phyloP scores from a whole-genome alignment of 2,888 invertebrate genomes.

The Mythimna lalbum region DNA sequence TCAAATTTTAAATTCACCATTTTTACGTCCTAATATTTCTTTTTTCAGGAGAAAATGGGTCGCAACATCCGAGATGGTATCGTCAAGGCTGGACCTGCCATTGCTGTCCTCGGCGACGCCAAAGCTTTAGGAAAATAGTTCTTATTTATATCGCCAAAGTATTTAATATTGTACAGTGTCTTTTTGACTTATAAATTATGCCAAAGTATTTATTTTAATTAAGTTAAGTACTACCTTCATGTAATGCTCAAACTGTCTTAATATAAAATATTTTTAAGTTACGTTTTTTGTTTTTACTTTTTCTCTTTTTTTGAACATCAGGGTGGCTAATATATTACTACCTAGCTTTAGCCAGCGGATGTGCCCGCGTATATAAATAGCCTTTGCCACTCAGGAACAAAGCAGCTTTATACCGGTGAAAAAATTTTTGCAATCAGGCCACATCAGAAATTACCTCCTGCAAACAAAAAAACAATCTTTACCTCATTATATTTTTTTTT shows the following conservation, averaged over 20 bases:
- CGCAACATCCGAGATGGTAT: background rate
- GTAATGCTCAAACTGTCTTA: background rate
- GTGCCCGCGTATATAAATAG: too few relatives aligned
- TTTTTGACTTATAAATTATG: background rate
- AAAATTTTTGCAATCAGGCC: too few relatives aligned
- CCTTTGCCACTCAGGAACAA: too few relatives aligned
- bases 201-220: slow-evolving; percentile 2
- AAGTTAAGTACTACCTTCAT: background rate
- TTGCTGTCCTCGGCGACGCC: background rate
- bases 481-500: too few relatives aligned
- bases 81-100: background rate
- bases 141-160: background rate
- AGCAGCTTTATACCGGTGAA: too few relatives aligned
- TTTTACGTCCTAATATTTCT: background rate
- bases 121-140: slow-evolving; percentile 5
- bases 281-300: background rate
- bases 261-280: background rate
- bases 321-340: too few relatives aligned
- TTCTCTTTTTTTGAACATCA: background rate
- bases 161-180: background rate
- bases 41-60: background rate
- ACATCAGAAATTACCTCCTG: too few relatives aligned
- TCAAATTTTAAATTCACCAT: background rate
- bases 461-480: too few relatives aligned
- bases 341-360: too few relatives aligned